Base-by-base conservation (phyloP, 2,797 vertebrate genomes). In the Sebastes iracundus region DNA sequence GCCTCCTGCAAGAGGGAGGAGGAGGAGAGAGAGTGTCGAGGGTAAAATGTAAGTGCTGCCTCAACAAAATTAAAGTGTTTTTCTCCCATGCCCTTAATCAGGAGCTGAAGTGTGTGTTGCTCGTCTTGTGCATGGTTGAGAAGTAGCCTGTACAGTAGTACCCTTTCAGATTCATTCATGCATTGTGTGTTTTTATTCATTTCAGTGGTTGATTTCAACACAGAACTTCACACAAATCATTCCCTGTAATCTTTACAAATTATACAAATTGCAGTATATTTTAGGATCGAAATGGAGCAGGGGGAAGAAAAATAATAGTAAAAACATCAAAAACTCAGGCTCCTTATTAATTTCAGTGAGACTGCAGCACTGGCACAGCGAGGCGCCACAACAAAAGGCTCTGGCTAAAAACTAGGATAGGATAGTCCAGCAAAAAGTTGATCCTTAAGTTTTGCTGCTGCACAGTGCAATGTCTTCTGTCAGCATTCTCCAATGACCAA, bases 281-380 rank as follows among this genome's bases (percentile, higher is more conserved):
- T 42, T 27, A 23, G 30, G 20, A 74, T 25, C 11, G 22, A 60
- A 60, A 28, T 53, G 27, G 30, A 66, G 22, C 25, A 30, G 3
- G 11, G 30, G 69, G 9, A 52, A 7, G 7, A 16, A n/a, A 61
- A 12, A 25, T 20, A 25, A 38, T 10, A 69, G 63, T 22, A 13
- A 52, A 32, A 66, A 67, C n/a, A 65, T 65, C 25, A 61, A 53
- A 33, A 68, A 20, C 71, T 64, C 32, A 13, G n/a, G 20, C 35
- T 52, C 7, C 49, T 60, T 20, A 68, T 79, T 58, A 9, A 70
- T 80, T 70, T 79, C 46, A 55, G 8, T 10, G 18, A 72, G 75
- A 38, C 30, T 58, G 16, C 27, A 59, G 56, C n/a, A 28, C 42
- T 42, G n/a, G 52, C 38, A 22, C 61, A 67, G 25, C 1, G 7